Evolutionary conservation across 2,888 invertebrate species (phyloP).

Genomic region (Polyommatus icarus): DNA sequence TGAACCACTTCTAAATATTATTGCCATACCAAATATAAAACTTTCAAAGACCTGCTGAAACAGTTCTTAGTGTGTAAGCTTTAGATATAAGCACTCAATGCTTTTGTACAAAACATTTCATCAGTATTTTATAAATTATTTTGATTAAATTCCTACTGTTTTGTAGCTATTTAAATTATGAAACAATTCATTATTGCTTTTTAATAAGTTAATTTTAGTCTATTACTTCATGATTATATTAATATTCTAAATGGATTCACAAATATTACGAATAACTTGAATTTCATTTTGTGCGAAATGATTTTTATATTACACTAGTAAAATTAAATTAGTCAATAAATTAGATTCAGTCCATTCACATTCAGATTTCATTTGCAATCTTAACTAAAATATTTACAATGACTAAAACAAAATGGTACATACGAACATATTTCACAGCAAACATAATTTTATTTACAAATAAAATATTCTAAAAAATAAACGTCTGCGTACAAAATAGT

Average conservation of each 20-base stretch:
- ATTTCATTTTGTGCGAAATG: constrained; percentile 30
- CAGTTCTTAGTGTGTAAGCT: no score
- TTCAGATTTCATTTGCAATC: constrained; percentile 48
- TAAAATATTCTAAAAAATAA: constrained; percentile 30
- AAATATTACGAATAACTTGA: neutral
- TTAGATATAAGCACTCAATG: no score
- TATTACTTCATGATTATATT: neutral
- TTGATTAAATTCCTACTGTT: constrained; percentile 5
- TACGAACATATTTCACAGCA: constrained; percentile 27
- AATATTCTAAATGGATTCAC: neutral
- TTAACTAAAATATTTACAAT: constrained; percentile 48
- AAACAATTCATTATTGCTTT: neutral
- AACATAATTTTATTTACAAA: constrained; percentile 32
- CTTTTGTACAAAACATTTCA: neutral
- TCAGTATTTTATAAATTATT: neutral
- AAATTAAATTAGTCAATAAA: constrained; percentile 53
- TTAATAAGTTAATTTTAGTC: neutral
- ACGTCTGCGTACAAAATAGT: constrained; percentile 15
- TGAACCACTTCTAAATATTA: no score
- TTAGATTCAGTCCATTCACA: constrained; percentile 59
- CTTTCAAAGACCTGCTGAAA: no score
- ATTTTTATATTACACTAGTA: constrained; percentile 23
- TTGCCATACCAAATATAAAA: no score
- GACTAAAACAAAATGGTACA: constrained; percentile 31
- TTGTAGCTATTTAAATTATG: neutral